Conservation (phyloP, 2,888 invertebrate species). For the Cylloceria caligata region DNA sequence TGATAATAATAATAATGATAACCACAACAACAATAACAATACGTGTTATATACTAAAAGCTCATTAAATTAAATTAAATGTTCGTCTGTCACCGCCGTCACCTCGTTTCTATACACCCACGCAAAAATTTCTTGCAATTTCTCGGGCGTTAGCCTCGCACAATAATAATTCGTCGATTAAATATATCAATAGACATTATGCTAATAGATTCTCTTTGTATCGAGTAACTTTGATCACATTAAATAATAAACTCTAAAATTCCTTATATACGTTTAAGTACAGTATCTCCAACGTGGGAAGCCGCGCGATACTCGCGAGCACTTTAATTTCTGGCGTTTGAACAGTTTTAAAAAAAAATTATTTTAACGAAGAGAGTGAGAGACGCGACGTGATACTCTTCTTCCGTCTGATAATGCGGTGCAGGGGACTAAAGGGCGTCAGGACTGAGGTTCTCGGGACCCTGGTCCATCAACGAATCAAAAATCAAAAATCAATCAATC, state of each 20-base stretch:
- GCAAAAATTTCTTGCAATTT: slow-evolving; percentile 5
- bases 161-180: slow-evolving; percentile 45
- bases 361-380: background rate
- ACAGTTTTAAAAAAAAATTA: background rate
- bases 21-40: background rate
- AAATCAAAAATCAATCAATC: too few relatives aligned
- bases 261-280: slow-evolving; percentile 46
- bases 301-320: slow-evolving; percentile 47
- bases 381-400: too few relatives aligned
- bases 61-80: slow-evolving; percentile 34
- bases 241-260: slow-evolving; percentile 51
- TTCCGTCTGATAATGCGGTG: too few relatives aligned
- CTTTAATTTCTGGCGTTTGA: slow-evolving; percentile 22
- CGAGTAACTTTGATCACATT: slow-evolving; percentile 55
- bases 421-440: too few relatives aligned
- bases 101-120: slow-evolving; percentile 15
- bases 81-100: slow-evolving; percentile 20
- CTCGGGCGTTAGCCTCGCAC: slow-evolving; percentile 7
- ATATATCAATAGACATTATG: slow-evolving; percentile 36
- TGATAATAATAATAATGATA: slow-evolving; percentile 10
- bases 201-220: slow-evolving; percentile 45
- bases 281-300: slow-evolving; percentile 36
- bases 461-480: too few relatives aligned
- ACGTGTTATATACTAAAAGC: slow-evolving; percentile 4
- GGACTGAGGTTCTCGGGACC: too few relatives aligned